These are phyloP conservation scores for Tenebrosternarchus preto DNA, from an alignment of 2,113 vertebrate genomes.

Conservation along the genomic window DNA sequence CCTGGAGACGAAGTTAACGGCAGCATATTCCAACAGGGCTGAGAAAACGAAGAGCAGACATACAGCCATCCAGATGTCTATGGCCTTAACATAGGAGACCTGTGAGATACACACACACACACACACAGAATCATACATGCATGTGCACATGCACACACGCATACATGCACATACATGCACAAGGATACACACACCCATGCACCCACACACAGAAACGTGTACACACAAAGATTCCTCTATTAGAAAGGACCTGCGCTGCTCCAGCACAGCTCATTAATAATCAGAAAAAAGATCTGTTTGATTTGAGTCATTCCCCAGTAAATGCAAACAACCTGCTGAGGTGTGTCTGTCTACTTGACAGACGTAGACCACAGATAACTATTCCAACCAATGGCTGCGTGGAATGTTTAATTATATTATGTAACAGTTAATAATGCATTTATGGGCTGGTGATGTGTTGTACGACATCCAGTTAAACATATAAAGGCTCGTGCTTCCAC, in stretches of 20 bases:
- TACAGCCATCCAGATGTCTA: conserved; percentile 99
- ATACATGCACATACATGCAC: conserved; percentile 8
- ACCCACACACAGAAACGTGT: too few relatives aligned
- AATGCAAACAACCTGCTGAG: not conserved
- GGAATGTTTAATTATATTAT: conserved; percentile 32
- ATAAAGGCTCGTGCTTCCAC: too few relatives aligned
- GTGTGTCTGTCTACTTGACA: not conserved
- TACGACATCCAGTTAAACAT: not conserved
- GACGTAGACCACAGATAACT: conserved; percentile 21
- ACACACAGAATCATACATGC: conserved; percentile 24
- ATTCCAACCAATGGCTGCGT: not conserved
- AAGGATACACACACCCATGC: not conserved
- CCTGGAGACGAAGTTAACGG: conserved; percentile 96
- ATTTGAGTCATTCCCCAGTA: conserved; percentile 5
- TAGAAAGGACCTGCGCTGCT: too few relatives aligned
- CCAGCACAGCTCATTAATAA: conserved; percentile 17
- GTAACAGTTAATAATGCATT: conserved; percentile 21
- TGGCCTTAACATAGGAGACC: conserved; percentile 98
- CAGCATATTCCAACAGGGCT: conserved; percentile 93
- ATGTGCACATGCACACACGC: conserved; percentile 9
- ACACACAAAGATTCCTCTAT: too few relatives aligned
- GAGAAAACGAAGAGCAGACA: conserved; percentile 98
- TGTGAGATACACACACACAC: conserved; percentile 54
- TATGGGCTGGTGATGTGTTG: conserved; percentile 28
- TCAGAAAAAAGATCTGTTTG: not conserved